Conservation (phyloP, 2,113 vertebrate genomes). For the Cochlearius cochlearius region DNA sequence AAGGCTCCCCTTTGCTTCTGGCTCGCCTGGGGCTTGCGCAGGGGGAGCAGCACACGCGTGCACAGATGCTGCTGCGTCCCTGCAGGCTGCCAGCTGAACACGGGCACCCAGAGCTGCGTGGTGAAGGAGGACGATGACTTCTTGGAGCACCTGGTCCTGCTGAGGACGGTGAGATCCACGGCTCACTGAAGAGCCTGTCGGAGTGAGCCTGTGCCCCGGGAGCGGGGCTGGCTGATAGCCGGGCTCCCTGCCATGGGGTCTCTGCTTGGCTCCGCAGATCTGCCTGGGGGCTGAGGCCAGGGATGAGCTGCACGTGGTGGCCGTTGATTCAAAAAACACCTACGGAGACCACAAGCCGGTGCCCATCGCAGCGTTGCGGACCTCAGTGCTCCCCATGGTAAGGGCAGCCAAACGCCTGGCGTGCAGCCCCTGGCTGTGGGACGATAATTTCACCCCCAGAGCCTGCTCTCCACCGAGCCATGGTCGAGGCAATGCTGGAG, state of each 20-base stretch:
- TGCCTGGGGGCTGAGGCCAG: slow-evolving; percentile 55
- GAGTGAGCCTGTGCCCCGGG: not conserved
- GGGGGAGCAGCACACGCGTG: accelerated
- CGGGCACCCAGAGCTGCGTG: not conserved
- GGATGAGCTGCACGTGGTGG: slow-evolving; percentile 70
- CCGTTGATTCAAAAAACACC: slow-evolving; percentile 37
- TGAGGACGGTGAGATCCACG: slow-evolving; percentile 45
- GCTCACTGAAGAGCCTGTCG: accelerated
- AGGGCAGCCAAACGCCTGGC: accelerated
- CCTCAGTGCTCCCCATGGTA: slow-evolving; percentile 66
- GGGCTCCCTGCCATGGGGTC: not conserved
- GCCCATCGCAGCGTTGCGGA: slow-evolving; percentile 53
- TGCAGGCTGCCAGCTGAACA: slow-evolving; percentile 63
- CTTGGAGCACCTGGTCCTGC: slow-evolving; percentile 66
- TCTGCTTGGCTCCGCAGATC: slow-evolving; percentile 19
- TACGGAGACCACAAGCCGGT: not conserved
- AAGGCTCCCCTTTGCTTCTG: not conserved
- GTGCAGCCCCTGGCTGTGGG: accelerated
- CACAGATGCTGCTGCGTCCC: accelerated
- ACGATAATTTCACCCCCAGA: accelerated
- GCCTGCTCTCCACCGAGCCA: not conserved
- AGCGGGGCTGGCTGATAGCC: accelerated
- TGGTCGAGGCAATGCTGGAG: not conserved
- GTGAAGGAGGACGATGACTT: slow-evolving; percentile 51
- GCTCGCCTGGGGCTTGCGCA: accelerated